Conservation (phyloP, 2,113 vertebrate species). For the human region DNA sequence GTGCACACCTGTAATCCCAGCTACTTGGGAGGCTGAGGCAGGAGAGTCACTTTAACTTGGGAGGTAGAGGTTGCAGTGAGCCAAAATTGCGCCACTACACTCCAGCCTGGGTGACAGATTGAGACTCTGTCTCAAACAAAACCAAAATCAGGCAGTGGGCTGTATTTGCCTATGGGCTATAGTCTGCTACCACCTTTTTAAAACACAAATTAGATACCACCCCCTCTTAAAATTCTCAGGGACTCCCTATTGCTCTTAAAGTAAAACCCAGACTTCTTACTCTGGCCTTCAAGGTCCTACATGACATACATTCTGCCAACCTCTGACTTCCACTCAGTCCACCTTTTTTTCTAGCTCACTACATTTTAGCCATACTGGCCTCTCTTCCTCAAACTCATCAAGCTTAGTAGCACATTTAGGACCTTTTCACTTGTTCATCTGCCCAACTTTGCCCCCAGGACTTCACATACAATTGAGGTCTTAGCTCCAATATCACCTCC, state of each 20-base stretch:
- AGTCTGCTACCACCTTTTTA: not conserved
- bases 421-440: not conserved
- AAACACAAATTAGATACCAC: not conserved
- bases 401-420: not conserved
- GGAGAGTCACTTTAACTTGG: too few relatives aligned
- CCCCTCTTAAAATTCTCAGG: not conserved
- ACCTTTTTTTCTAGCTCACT: not conserved
- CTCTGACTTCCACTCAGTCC: not conserved
- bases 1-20: too few relatives aligned
- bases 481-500: not conserved
- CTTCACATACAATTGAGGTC: not conserved
- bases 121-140: too few relatives aligned
- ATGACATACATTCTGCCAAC: not conserved
- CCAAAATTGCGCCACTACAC: too few relatives aligned
- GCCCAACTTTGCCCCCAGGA: not conserved
- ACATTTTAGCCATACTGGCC: not conserved
- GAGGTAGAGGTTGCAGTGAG: too few relatives aligned
- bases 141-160: not conserved
- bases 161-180: not conserved
- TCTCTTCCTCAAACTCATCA: not conserved
- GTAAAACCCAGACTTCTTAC: not conserved
- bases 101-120: too few relatives aligned
- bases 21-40: too few relatives aligned
- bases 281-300: not conserved
- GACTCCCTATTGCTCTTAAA: not conserved